Evolutionary conservation across 2,113 vertebrate species (phyloP), one percentile per base, ranked within the genome.

Genomic region (Haplochromis vanheusdeni): DNA sequence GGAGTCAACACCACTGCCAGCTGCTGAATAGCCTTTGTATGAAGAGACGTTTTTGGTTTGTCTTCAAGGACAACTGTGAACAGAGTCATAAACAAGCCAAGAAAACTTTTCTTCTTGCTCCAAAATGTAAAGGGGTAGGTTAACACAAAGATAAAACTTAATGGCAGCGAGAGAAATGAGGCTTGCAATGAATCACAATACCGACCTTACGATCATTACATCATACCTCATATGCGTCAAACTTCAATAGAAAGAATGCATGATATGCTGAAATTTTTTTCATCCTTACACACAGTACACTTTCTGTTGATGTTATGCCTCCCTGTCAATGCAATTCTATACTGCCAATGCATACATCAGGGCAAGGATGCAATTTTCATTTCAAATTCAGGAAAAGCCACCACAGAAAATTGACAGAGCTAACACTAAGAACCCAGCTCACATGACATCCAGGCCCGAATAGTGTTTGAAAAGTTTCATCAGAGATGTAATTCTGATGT

Each of bases 21-120:
- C 81, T 84, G 84, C 77, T 90, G 81, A 90, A 86, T 31, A 55
- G 35, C 28, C 60, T 16, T 90, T 89, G 84, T 90, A 68, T 75
- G 82, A 19, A 33, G 47, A 81, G 49, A 68, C 35, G 35, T 12
- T 83, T 58, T 83, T 73, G 82, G 35, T 89, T 83, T 80, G 87
- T 81, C 60, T 68, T 86, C 84, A 85, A 88, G 88, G 88, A 79
- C 79, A 21, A 45, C 37, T 5, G 68, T 68, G 52, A 70, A 28
- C 80, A 28, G 21, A 90, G 47, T 65, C 83, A 70, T 33, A 68
- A 77, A 83, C 55, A 68, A 80, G 47, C 11, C 9, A n/a, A 52
- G 42, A 79, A 79, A 82, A 70, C 13, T 11, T 85, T 82, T 60
- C 33, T 79, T 31, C 37, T 9, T 26, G 31, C 21, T 23, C 17